Evolutionary conservation across 2,113 vertebrate genomes (phyloP).

Genomic region (Thomomys bottae): DNA sequence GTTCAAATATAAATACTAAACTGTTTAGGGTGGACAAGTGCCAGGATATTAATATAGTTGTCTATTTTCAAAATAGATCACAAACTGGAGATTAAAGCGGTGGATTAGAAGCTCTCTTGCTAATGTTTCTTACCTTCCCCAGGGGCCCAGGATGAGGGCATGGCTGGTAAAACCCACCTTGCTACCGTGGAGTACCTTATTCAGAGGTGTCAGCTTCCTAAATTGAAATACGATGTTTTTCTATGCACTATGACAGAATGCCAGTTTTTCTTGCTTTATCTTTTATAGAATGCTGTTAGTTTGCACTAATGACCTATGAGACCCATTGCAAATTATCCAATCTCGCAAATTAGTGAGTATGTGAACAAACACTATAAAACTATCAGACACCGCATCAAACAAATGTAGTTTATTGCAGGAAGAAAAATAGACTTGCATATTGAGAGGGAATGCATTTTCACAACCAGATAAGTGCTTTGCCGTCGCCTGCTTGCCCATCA

Average conservation of each 20-base stretch:
- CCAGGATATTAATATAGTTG: slow-evolving; percentile 63
- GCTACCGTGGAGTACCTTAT: neutral
- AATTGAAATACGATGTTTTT: slow-evolving; percentile 57
- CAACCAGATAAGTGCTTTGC: slow-evolving; percentile 71
- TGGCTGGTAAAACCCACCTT: neutral
- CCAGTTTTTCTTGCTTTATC: slow-evolving; percentile 75
- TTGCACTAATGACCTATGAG: slow-evolving; percentile 79
- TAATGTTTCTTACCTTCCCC: neutral
- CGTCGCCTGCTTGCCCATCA: slow-evolving; percentile 59
- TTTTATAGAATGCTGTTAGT: slow-evolving; percentile 75
- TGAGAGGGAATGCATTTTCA: slow-evolving; percentile 73
- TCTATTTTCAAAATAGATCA: slow-evolving; percentile 48
- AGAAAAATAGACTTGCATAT: slow-evolving; percentile 76
- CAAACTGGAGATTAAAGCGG: neutral
- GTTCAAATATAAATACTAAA: slow-evolving; percentile 66
- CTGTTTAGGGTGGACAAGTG: slow-evolving; percentile 47
- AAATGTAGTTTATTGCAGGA: slow-evolving; percentile 79
- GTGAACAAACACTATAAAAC: slow-evolving; percentile 79
- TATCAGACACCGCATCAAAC: slow-evolving; percentile 76
- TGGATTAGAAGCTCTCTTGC: neutral
- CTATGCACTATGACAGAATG: slow-evolving; percentile 25
- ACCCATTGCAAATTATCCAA: slow-evolving; percentile 79
- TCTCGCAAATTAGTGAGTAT: slow-evolving; percentile 79
- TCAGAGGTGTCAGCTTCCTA: slow-evolving; percentile 53
- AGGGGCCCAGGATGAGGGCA: neutral